Conservation (phyloP, 2,113 vertebrate genomes). For the Irena cyanogastra region DNA sequence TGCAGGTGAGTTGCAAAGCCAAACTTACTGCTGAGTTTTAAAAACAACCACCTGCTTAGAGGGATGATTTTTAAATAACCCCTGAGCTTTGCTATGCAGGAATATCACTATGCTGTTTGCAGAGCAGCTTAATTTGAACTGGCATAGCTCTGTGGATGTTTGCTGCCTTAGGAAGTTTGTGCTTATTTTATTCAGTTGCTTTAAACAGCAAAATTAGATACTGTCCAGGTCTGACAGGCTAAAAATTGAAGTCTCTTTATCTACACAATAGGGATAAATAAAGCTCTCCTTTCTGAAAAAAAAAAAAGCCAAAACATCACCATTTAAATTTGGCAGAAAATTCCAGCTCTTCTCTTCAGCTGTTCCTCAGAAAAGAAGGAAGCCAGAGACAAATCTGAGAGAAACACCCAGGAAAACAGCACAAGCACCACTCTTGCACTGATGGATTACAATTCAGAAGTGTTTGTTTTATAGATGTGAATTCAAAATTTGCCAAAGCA, state of each 20-base stretch:
- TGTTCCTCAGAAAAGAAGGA: background rate
- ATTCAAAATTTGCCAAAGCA: background rate
- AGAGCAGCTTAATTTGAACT: background rate
- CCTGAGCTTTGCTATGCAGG: background rate
- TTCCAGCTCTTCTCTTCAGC: background rate
- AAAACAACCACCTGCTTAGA: background rate
- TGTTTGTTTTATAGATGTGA: background rate
- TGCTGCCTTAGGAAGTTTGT: background rate
- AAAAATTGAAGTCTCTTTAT: conserved; percentile 11
- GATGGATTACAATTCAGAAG: background rate
- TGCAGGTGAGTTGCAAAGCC: background rate
- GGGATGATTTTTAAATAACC: background rate
- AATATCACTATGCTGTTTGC: background rate
- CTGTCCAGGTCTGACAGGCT: background rate
- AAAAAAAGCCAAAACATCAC: background rate
- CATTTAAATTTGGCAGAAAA: background rate
- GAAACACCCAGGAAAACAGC: background rate
- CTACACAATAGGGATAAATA: conserved; percentile 11
- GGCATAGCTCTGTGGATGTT: background rate
- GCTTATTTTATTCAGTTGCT: background rate
- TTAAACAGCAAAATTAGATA: conserved; percentile 27
- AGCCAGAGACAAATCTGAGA: background rate
- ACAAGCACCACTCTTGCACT: background rate
- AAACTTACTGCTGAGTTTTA: background rate
- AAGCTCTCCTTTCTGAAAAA: background rate